phyloP scores from a whole-genome alignment of 1,140 invertebrate species.

The Lordiphosa stackelbergi region DNA sequence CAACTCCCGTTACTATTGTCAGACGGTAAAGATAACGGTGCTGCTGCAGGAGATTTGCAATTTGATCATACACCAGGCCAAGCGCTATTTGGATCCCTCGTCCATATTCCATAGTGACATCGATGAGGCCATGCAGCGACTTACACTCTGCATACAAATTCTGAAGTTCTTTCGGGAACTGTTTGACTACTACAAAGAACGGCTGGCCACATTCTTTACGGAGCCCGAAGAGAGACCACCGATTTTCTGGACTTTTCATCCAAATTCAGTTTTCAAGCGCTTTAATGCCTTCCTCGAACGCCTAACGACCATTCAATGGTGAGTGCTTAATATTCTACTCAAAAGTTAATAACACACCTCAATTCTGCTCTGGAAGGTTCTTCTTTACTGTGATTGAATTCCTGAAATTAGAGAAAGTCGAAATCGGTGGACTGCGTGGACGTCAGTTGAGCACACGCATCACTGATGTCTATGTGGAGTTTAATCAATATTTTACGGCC shows the following conservation, averaged over 20 bases:
- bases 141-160: slow-evolving; percentile 85
- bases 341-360: too few relatives aligned
- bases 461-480: slow-evolving; percentile 89
- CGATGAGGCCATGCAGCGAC: slow-evolving; percentile 88
- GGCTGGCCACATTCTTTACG: slow-evolving; percentile 80
- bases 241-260: slow-evolving; percentile 90
- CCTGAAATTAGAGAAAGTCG: slow-evolving; percentile 95
- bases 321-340: slow-evolving; percentile 4
- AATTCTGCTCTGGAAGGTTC: slow-evolving; percentile 80
- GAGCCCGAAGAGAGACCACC: slow-evolving; percentile 69
- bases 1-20: slow-evolving; percentile 92
- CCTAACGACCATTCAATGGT: slow-evolving; percentile 87
- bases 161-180: slow-evolving; percentile 81
- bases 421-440: slow-evolving; percentile 94
- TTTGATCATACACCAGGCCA: slow-evolving; percentile 91
- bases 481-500: slow-evolving; percentile 90
- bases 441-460: slow-evolving; percentile 88
- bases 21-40: slow-evolving; percentile 91
- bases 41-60: slow-evolving; percentile 94
- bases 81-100: slow-evolving; percentile 89
- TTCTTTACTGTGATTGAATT: slow-evolving; percentile 96
- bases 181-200: slow-evolving; percentile 85
- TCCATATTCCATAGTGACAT: slow-evolving; percentile 95
- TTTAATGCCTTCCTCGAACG: slow-evolving; percentile 90
- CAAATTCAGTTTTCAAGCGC: slow-evolving; percentile 90